Conservation (phyloP, 2,888 invertebrate genomes). For the Elmis aenea region DNA sequence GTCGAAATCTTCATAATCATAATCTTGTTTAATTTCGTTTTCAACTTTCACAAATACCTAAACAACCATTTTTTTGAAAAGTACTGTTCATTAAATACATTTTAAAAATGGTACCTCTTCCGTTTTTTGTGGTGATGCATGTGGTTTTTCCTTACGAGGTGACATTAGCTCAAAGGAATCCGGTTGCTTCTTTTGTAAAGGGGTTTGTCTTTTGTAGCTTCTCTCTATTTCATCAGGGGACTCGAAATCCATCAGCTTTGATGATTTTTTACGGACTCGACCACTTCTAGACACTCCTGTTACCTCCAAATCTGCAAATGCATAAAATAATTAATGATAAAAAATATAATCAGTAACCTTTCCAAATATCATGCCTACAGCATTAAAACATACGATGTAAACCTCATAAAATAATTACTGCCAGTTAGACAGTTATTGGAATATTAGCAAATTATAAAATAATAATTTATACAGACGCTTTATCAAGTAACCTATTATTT, state of each 20-base stretch:
- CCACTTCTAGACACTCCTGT: constrained; percentile 87
- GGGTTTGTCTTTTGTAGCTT: constrained; percentile 50
- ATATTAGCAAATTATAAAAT: constrained; percentile 2
- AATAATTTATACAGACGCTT: too few species aligned
- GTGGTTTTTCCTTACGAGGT: constrained; percentile 17
- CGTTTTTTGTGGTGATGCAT: constrained; percentile 23
- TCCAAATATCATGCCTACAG: too few species aligned
- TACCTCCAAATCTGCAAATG: constrained; percentile 64
- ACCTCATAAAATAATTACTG: too few species aligned
- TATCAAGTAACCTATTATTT: too few species aligned
- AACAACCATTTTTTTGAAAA: neutral
- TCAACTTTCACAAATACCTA: constrained; percentile 15
- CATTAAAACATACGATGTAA: too few species aligned
- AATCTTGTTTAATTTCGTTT: constrained; percentile 20
- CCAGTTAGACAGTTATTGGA: too few species aligned
- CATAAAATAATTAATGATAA: neutral
- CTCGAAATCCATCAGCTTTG: constrained; percentile 89
- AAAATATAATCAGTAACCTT: neutral
- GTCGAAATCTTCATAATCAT: constrained; percentile 34
- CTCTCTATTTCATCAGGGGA: constrained; percentile 81
- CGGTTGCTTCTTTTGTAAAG: constrained; percentile 36
- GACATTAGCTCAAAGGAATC: constrained; percentile 20
- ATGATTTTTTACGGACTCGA: constrained; percentile 88
- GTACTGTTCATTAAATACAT: neutral
- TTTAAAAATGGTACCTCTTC: constrained; percentile 24